These are phyloP conservation scores for Lepisosteus osseus DNA, from an alignment of 2,113 vertebrate species.

Conservation along the genomic window DNA sequence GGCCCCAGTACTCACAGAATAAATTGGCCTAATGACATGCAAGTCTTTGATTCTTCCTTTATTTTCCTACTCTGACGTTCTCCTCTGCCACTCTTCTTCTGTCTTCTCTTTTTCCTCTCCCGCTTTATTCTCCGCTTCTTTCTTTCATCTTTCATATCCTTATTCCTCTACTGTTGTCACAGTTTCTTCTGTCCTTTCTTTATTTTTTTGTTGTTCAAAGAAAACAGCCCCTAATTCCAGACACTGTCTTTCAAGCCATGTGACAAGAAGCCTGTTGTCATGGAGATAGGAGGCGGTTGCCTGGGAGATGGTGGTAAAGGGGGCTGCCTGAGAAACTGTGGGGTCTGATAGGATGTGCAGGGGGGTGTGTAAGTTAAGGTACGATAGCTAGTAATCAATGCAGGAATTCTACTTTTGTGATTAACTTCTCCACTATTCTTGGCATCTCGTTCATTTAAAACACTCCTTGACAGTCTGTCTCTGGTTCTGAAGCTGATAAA, in stretches of 20 bases:
- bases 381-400: constrained; percentile 50
- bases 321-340: constrained; percentile 30
- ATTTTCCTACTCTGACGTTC: not conserved
- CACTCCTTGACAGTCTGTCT: not conserved
- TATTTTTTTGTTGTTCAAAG: too few species aligned
- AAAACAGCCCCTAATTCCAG: constrained; percentile 31
- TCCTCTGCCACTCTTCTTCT: too few species aligned
- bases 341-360: constrained; percentile 31
- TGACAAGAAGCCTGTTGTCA: constrained; percentile 58
- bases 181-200: not conserved
- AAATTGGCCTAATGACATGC: too few species aligned
- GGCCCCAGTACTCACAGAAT: too few species aligned
- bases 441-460: too few species aligned
- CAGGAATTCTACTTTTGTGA: constrained; percentile 24
- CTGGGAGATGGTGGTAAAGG: constrained; percentile 60
- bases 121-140: not conserved
- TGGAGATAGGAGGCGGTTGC: constrained; percentile 66
- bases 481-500: not conserved
- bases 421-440: not conserved
- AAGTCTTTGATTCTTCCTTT: not conserved
- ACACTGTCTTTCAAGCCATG: not conserved
- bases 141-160: not conserved
- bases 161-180: too few species aligned
- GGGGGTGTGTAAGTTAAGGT: not conserved
- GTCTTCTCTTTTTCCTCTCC: not conserved